Base-by-base conservation (phyloP, 2,888 invertebrate genomes). In the Heteropelma amictum region DNA sequence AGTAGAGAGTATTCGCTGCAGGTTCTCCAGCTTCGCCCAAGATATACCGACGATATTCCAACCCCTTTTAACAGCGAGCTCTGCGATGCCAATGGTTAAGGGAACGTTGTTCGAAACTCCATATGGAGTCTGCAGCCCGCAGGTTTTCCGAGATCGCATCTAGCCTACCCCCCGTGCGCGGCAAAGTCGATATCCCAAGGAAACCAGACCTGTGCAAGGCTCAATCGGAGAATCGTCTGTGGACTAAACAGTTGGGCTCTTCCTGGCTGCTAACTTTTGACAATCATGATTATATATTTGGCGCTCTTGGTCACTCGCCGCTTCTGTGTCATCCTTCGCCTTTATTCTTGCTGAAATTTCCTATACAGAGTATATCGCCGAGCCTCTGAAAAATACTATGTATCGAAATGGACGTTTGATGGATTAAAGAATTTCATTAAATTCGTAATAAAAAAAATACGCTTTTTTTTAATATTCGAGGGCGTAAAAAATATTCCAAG, bases 171-270 rank as follows among this genome's bases (percentile, higher is more conserved):
- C 51, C 23, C 14, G n/a, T 40, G 42, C 14, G n/a, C 35, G 42
- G 26, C 23, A 38, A 76, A 76, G 63, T 72, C 67, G 75, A 76
- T 76, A 72, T 76, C 72, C 75, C 49, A 63, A 53, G 17, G 67
- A 58, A 58, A 60, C 38, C 58, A 40, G 30, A 60, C 4, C 7
- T 26, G 14, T 3, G 30, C 60, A 12, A 33, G 45, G 10, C 40
- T 33, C 14, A 23, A 14, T 23, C n/a, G n/a, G n/a, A n/a, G 51
- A 47, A 6, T 28, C 30, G 56, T 68, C 49, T n/a, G 10, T 10
- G 53, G 49, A 68, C 65, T 42, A n/a, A 40, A 72, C 51, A 51
- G 63, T 72, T 70, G 38, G 28, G 12, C 23, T 30, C 63, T 28
- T 70, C 8, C 33, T 51, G 12, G 47, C 40, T 42, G 23, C 35